Base-by-base conservation (phyloP, 64 coral and sea anemone species). In the Pachyseris speciosa region DNA sequence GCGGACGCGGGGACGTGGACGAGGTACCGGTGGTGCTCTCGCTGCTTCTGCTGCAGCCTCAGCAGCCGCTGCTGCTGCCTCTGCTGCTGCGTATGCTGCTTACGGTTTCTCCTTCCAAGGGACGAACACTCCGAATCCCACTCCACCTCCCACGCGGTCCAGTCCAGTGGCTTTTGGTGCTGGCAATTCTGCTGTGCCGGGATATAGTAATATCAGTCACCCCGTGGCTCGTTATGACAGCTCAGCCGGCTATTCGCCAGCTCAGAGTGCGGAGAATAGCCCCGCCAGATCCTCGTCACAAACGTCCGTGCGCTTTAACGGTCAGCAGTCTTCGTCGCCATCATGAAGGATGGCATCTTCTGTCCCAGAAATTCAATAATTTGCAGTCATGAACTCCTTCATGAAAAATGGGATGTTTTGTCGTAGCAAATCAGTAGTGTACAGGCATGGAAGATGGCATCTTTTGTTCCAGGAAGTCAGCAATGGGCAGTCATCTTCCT, bases 31-130 rank as follows among this genome's bases (percentile, higher is more conserved):
- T 9, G 97, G 97, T 26, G 97, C 94, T 4, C 67, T 99, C 27
- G 97, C 97, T n/a, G 97, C 97, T 16, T 95, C 97, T 28, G 97
- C 97, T 12, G 97, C 97, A 0, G 97, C 97, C 28, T 95, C 94
- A 2, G 97, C 97, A 19, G 97, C 94, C 11, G 97, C 97, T 3
- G 97, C 97, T 3, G 97, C 97, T 1, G 97, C 94, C 0, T 99
- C 97, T 50, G 97, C 97, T 36, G 97, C 97, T 15, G 97, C 97
- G 0, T 99, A 99, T 77, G 97, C 93, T 15, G 94, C 93, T 13
- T 99, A 99, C 42, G 97, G 97, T 15, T 99, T 99, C 53, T 93
- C 94, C 4, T 99, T 95, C 75, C 97, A 99, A 83, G 97, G 93
- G 37, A 95, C 89, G 10, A 22, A 61, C 13, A 87, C 97, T 19